Percentiles rank a stretch among this genome's conserved stretches.
Evolutionary conservation across 1,140 invertebrate species (phyloP).

Genomic region (Sipha flava): DNA sequence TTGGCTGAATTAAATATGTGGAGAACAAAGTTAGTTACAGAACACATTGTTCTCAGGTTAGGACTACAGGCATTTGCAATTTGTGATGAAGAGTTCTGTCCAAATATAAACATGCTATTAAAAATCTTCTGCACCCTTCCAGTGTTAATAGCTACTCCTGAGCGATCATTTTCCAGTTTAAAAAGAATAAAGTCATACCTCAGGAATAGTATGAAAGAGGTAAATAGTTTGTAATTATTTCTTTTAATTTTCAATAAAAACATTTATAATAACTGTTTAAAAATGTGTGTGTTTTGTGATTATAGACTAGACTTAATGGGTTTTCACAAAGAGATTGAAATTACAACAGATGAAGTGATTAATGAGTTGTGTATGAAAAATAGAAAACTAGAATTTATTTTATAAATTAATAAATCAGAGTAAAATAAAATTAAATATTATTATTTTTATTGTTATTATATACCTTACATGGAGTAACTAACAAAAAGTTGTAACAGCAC

Average conservation of each 20-base stretch:
- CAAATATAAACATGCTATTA: neutral
- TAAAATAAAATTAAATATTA: too few species aligned
- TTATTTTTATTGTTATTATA: too few species aligned
- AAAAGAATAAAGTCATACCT: neutral
- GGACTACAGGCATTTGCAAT: neutral
- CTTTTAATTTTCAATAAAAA: neutral
- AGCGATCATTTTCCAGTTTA: neutral
- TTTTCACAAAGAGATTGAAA: neutral
- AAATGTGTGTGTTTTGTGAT: neutral
- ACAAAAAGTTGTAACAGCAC: too few species aligned
- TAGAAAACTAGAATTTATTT: neutral
- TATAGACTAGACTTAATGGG: neutral
- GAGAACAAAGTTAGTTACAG: too few species aligned
- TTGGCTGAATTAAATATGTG: too few species aligned
- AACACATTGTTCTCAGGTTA: neutral
- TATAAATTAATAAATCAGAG: too few species aligned
- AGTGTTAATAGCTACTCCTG: too few species aligned
- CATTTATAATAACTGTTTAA: too few species aligned
- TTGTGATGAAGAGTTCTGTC: neutral
- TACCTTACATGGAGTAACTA: too few species aligned
- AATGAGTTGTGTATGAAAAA: neutral
- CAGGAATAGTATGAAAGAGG: neutral
- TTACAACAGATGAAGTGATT: neutral
- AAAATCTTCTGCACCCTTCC: too few species aligned
- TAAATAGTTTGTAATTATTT: neutral